Evolutionary conservation across 2,113 vertebrate genomes (phyloP).

Genomic region (Actinemys pallida): DNA sequence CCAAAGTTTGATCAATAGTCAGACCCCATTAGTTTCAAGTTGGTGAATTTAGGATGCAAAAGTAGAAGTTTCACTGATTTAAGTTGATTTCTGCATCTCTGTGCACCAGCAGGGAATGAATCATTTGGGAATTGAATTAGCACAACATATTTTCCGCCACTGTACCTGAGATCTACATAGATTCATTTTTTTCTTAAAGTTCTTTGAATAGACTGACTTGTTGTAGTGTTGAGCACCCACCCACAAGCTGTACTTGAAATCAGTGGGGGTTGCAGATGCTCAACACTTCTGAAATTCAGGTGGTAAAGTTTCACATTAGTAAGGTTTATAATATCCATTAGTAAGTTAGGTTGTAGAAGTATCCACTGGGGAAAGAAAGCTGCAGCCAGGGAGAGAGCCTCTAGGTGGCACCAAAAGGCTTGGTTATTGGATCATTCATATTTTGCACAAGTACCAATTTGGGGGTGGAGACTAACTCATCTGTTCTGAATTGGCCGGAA

Average conservation of each 20-base stretch:
- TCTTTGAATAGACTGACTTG: not conserved
- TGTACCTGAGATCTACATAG: not conserved
- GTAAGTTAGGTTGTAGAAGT: accelerated
- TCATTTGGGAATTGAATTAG: not conserved
- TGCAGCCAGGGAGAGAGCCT: constrained; percentile 50
- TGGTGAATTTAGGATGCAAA: not conserved
- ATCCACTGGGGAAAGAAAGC: not conserved
- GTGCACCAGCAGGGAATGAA: not conserved
- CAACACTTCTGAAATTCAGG: too few species aligned
- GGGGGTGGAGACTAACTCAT: not conserved
- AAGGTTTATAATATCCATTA: not conserved
- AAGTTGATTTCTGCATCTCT: not conserved
- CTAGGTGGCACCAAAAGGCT: constrained; percentile 66
- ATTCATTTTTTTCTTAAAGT: not conserved
- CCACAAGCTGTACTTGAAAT: not conserved
- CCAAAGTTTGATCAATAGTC: not conserved
- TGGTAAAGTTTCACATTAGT: not conserved
- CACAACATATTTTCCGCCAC: not conserved
- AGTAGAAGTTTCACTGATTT: not conserved
- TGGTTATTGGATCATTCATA: not conserved
- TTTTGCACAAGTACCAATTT: not conserved
- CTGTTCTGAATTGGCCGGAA: not conserved
- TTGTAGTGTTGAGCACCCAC: too few species aligned
- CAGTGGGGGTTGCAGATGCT: not conserved
- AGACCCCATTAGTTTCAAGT: not conserved